Evolutionary conservation across 1,140 invertebrate species (phyloP).

Genomic region (Physella acuta): DNA sequence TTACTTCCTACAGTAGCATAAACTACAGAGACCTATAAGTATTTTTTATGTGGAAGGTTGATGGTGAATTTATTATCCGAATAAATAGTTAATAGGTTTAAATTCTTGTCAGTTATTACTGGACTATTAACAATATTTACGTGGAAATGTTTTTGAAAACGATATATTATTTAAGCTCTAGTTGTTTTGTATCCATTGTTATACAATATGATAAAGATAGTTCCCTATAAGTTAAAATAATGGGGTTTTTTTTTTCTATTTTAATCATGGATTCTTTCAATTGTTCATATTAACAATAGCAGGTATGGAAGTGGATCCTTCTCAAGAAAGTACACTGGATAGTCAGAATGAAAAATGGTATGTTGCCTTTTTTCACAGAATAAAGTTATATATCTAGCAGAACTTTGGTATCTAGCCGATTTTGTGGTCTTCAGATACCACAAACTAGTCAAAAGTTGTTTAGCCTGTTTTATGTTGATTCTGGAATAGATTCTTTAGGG

Average conservation of each 20-base stretch:
- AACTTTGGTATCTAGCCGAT: neutral
- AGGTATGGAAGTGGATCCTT: neutral
- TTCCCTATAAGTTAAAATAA: neutral
- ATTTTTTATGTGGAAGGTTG: no score
- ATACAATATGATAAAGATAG: neutral
- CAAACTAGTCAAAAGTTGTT: neutral
- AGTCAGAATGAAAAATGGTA: neutral
- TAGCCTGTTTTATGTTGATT: neutral
- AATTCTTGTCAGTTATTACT: no score
- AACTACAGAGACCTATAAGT: no score
- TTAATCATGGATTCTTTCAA: no score
- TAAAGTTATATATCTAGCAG: neutral
- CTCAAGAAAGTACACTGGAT: neutral
- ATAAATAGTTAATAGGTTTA: no score
- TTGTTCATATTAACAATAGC: neutral
- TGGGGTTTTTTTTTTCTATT: neutral
- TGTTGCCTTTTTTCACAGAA: slow-evolving; percentile 1
- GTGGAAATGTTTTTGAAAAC: no score
- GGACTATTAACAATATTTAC: no score
- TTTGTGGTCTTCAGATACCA: neutral
- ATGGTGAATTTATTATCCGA: no score
- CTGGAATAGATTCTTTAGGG: neutral
- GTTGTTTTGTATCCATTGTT: neutral
- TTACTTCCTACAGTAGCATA: no score
- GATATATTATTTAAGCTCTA: neutral